Base-by-base conservation (phyloP, 2,797 vertebrate species). In the Chiloscyllium punctatum region DNA sequence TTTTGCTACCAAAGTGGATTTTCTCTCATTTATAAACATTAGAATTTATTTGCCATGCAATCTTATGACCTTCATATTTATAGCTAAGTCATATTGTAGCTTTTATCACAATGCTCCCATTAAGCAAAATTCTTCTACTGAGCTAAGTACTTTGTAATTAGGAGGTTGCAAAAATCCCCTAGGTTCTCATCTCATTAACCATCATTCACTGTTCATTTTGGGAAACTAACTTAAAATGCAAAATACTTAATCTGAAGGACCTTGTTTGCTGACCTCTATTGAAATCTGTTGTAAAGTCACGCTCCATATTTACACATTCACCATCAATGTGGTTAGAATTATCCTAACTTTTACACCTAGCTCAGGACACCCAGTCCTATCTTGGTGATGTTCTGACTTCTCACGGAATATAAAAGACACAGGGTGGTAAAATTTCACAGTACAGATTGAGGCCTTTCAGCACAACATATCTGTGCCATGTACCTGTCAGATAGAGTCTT, bases 111-210 rank as follows among this genome's bases (percentile, higher is more conserved):
- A 25, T 71, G 53, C 8, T 90, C 11, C 87, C 51, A 88, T 90
- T 57, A 33, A 90, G 33, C 27, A 94, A 94, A 92, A 25, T 33
- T 48, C 23, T 42, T 71, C 23, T 71, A 13, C 9, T 27, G n/a
- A 69, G 18, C 66, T 94, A 42, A 94, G 25, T 94, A 23, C n/a
- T 94, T n/a, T 68, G n/a, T 37, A 71, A 42, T 94, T 94, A 94
- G 91, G 15, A 23, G 21, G 23, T 42, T 94, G 15, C 6, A 21
- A 94, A 94, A 42, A 94, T 37, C 62, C 68, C 91, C 23, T 1
- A 25, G 18, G 37, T 66, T 71, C 91, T 94, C 48, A 42, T 27
- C 37, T 94, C 66, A 94, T 71, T 71, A 94, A 48, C 16, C 13
- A 71, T 42, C 18, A 66, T 69, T 88, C 8, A 71, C 51, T 57